These are phyloP conservation scores for Atherinomorus stipes DNA, from an alignment of 2,113 vertebrate species.

Conservation along the genomic window DNA sequence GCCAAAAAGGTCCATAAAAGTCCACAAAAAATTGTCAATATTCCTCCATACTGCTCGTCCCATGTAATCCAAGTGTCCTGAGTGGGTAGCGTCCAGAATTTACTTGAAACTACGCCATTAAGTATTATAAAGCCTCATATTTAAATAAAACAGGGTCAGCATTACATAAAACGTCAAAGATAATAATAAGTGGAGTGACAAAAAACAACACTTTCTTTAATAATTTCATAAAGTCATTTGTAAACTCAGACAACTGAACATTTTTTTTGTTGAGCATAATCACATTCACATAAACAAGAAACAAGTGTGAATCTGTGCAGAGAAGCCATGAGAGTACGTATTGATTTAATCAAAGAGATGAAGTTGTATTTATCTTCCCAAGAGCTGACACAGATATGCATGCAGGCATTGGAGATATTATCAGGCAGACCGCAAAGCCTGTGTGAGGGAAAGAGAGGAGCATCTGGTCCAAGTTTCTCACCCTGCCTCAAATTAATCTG, in stretches of 20 bases:
- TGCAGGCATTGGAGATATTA: constrained; percentile 37
- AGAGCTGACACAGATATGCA: constrained; percentile 48
- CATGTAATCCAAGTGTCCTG: too few species aligned
- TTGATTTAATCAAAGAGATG: constrained; percentile 49
- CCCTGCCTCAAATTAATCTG: constrained; percentile 72
- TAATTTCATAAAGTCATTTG: neutral
- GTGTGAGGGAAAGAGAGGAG: constrained; percentile 35
- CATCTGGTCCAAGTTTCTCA: constrained; percentile 70
- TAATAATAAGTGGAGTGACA: neutral
- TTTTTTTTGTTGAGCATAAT: constrained; percentile 3
- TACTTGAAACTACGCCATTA: too few species aligned
- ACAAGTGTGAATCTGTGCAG: constrained; percentile 14
- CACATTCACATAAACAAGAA: constrained; percentile 3
- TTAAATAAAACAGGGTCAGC: neutral
- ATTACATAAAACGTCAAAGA: neutral
- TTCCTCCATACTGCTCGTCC: too few species aligned
- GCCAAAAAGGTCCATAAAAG: too few species aligned
- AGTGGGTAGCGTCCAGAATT: too few species aligned
- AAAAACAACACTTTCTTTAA: neutral
- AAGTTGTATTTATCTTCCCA: constrained; percentile 59
- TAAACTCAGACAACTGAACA: neutral
- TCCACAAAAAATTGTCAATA: too few species aligned
- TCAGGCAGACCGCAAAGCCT: constrained; percentile 36
- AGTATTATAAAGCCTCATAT: too few species aligned
- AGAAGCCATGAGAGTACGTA: constrained; percentile 39